A percentile compares a stretch with the other conserved stretches of the same genome.
phyloP scores from a whole-genome alignment of 2,888 invertebrate species.

The Tetrapedia diversipes region DNA sequence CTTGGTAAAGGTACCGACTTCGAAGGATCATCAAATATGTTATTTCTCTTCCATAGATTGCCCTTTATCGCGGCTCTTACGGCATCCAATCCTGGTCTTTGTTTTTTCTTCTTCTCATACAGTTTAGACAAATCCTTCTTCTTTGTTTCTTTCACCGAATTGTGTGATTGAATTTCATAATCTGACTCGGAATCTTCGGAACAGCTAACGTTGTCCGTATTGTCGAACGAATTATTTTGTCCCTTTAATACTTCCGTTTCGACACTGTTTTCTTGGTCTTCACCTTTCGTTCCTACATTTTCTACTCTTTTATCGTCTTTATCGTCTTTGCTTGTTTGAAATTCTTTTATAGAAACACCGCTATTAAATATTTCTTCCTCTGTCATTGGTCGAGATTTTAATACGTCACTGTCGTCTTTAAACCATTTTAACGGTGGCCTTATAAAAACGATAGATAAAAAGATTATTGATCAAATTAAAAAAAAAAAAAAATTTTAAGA shows the following conservation, averaged over 20 bases:
- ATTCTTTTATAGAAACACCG: neutral
- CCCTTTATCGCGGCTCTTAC: constrained; percentile 67
- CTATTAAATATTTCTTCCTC: constrained; percentile 35
- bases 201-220: constrained; percentile 10
- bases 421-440: constrained; percentile 76
- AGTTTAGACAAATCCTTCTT: constrained; percentile 47
- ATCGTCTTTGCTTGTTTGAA: neutral
- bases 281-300: neutral
- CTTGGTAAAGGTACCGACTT: constrained; percentile 85
- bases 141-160: constrained; percentile 25
- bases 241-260: constrained; percentile 20
- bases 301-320: constrained; percentile 13
- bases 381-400: constrained; percentile 52
- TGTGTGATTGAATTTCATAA: constrained; percentile 2
- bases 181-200: constrained; percentile 65
- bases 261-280: constrained; percentile 10
- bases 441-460: constrained; percentile 2
- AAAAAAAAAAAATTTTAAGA: neutral
- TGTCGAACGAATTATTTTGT: neutral
- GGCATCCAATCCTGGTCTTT: constrained; percentile 36
- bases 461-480: neutral
- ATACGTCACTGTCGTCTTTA: constrained; percentile 56
- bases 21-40: constrained; percentile 77
- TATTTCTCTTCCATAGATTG: constrained; percentile 73
- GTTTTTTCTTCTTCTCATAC: constrained; percentile 39